Evolutionary conservation across 2,797 vertebrate genomes (phyloP), one percentile per base, ranked within the genome.

Genomic region (Neopelma chrysocephalum): DNA sequence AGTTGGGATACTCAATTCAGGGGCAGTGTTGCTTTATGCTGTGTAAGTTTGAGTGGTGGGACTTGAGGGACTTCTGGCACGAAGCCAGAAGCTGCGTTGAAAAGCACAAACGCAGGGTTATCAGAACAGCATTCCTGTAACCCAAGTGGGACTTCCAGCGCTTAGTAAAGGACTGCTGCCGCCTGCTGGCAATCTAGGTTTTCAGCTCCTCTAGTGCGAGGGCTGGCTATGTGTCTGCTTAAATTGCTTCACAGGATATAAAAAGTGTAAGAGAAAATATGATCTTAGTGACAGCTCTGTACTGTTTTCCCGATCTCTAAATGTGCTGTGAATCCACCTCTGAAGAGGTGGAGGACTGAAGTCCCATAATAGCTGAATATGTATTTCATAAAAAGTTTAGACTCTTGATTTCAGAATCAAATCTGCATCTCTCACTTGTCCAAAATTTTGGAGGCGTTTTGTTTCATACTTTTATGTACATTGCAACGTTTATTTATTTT

Each of bases 161-260:
- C 48, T 40, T 34, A 8, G 47, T 22, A 22, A 51, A 62, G 12
- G 15, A 34, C 32, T 43, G 47, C 25, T 68, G 80, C 83, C 4
- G 14, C 22, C 80, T 82, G 48, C 83, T 77, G 83, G 31, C 36
- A 26, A 8, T 12, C 47, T 12, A 7, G 19, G 12, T 32, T n/a
- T 20, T 58, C 12, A n/a, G 2, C 36, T 72, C 9, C 5, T n/a
- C 34, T 29, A 15, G 7, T 15, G 20, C 0, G 0, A 56, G 22
- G 6, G 23, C 26, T 56, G 61, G 31, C 47, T 50, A 1, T 19
- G 4, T 0, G 2, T 18, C 45, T 60, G 47, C 65, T 90, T 56
- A 32, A 57, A 22, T 57, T 32, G 12, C 12, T 10, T 32, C 31
- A 16, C 31, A 47, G 40, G 31, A 29, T 15, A 26, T 69, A 45